phyloP scores from a whole-genome alignment of 2,113 vertebrate species.

The Mormyrus lacerda region DNA sequence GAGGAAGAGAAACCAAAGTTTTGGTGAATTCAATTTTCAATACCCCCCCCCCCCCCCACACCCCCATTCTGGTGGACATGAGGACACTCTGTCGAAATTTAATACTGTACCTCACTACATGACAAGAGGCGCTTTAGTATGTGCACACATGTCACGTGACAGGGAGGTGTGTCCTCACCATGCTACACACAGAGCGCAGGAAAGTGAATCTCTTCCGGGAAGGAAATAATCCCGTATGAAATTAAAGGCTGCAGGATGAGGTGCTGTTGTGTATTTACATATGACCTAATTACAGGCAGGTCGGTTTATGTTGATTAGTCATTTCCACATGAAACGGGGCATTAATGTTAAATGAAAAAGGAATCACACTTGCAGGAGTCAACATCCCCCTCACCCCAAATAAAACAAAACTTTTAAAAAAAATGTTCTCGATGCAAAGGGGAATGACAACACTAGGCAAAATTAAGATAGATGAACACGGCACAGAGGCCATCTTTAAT shows the following conservation, averaged over 20 bases:
- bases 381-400: background rate
- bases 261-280: background rate
- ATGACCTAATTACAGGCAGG: background rate
- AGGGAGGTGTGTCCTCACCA: background rate
- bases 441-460: background rate
- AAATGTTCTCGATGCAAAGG: background rate
- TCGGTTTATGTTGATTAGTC: background rate
- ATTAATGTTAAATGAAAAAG: background rate
- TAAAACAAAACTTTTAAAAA: background rate
- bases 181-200: background rate
- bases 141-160: background rate
- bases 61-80: slow-evolving; percentile 27
- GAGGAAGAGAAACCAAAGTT: slow-evolving; percentile 35
- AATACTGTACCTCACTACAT: slow-evolving; percentile 27
- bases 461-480: background rate
- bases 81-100: slow-evolving; percentile 31
- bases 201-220: background rate
- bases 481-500: background rate
- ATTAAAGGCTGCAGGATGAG: background rate
- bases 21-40: slow-evolving; percentile 29
- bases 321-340: background rate
- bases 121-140: background rate
- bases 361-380: background rate
- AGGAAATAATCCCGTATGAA: background rate
- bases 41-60: slow-evolving; percentile 17